phyloP scores from a whole-genome alignment of 2,797 vertebrate genomes.

The Botia kubotai region DNA sequence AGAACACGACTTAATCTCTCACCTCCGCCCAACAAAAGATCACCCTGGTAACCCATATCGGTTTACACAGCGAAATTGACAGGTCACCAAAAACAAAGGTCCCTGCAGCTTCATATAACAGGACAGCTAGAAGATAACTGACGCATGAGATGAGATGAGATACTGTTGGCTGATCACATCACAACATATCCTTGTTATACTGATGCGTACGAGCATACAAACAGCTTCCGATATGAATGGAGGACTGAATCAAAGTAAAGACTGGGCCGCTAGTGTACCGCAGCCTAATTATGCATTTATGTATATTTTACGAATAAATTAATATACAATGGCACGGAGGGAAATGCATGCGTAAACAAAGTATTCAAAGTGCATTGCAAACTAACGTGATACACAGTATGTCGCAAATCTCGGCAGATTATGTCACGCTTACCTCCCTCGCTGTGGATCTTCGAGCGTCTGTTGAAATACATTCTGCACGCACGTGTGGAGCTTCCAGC shows the following conservation, averaged over 20 bases:
- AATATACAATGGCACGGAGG: not conserved
- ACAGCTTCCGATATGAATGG: not conserved
- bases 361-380: not conserved
- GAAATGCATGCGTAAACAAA: no score
- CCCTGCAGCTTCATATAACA: not conserved
- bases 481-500: constrained; percentile 63
- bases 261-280: constrained; percentile 23
- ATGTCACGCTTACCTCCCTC: constrained; percentile 84
- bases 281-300: not conserved
- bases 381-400: not conserved
- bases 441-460: constrained; percentile 89
- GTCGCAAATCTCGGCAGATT: constrained; percentile 26
- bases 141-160: not conserved
- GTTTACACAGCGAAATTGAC: constrained; percentile 41
- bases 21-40: constrained; percentile 12
- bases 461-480: constrained; percentile 88
- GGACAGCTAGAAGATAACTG: not conserved
- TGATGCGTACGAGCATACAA: constrained; percentile 25
- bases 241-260: not conserved
- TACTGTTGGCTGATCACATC: not conserved
- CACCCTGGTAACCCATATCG: constrained; percentile 32
- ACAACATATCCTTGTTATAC: not conserved
- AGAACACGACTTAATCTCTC: not conserved
- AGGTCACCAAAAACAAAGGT: constrained; percentile 20
- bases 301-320: not conserved